Conservation (phyloP, 1,140 invertebrate species). For the Bradynema listronoti region DNA sequence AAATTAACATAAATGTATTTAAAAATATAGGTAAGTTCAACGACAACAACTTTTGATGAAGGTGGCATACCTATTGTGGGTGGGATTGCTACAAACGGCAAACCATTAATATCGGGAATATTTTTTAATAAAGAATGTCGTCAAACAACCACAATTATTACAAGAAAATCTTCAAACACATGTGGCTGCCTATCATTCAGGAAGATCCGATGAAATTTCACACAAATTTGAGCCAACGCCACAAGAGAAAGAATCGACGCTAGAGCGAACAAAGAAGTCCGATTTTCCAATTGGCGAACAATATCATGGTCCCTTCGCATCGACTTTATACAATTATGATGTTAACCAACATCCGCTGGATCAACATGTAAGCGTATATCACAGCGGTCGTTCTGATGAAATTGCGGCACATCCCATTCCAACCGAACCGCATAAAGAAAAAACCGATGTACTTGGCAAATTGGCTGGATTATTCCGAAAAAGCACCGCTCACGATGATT, state of each 20-base stretch:
- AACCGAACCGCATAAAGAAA: conserved; percentile 2
- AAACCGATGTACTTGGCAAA: conserved; percentile 5
- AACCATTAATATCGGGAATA: conserved; percentile 18
- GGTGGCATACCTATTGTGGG: conserved; percentile 20
- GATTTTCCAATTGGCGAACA: conserved; percentile 12
- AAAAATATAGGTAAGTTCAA: conserved; percentile 31
- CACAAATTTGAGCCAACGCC: neutral
- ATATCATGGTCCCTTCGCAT: conserved; percentile 2
- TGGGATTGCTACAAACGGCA: conserved; percentile 17
- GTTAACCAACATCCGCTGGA: conserved; percentile 4
- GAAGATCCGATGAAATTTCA: conserved; percentile 33
- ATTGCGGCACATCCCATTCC: neutral
- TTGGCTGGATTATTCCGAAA: conserved; percentile 4
- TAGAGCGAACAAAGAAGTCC: neutral
- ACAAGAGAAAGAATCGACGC: neutral
- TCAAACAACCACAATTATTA: conserved; percentile 36
- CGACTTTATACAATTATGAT: neutral
- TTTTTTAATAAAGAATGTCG: conserved; percentile 22
- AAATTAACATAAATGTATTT: too few relatives aligned
- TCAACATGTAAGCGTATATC: conserved; percentile 2
- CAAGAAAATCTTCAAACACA: conserved; percentile 40
- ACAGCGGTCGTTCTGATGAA: neutral
- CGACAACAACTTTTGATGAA: conserved; percentile 32
- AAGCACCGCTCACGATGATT: conserved; percentile 9
- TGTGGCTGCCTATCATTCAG: conserved; percentile 37